These are phyloP conservation scores for Typhlichthys eigenmanni DNA, from an alignment of 2,797 vertebrate species.

Conservation along the genomic window DNA sequence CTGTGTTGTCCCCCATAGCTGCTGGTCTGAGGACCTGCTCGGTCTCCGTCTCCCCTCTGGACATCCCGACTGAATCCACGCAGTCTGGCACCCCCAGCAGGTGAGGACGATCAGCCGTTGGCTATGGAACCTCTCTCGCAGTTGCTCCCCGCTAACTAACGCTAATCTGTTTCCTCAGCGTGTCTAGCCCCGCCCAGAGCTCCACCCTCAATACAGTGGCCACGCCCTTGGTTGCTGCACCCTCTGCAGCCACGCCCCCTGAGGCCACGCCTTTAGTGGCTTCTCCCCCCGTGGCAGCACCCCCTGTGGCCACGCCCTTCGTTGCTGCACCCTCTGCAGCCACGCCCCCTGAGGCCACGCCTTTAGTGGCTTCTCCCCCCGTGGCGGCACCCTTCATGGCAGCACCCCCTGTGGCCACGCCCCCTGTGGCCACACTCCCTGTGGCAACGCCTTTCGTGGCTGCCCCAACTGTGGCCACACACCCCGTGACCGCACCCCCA, in stretches of 20 bases:
- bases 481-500: background rate
- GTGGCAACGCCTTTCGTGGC: background rate
- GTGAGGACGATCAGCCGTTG: too few species aligned
- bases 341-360: too few species aligned
- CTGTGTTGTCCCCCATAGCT: background rate
- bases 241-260: too few species aligned
- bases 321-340: too few species aligned
- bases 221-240: background rate
- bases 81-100: background rate
- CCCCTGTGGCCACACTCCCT: background rate
- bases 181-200: conserved; percentile 4
- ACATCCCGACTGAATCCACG: conserved; percentile 36
- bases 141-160: too few species aligned
- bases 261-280: too few species aligned
- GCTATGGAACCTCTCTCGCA: too few species aligned
- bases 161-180: conserved; percentile 30
- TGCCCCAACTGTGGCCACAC: conserved; percentile 2
- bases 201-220: too few species aligned
- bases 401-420: background rate
- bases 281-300: too few species aligned
- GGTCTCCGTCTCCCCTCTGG: conserved; percentile 45
- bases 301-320: too few species aligned
- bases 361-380: too few species aligned
- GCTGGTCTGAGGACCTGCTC: conserved; percentile 43
- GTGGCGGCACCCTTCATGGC: too few species aligned